Conservation (phyloP, 2,113 vertebrate genomes). For the Pelusios castaneus region DNA sequence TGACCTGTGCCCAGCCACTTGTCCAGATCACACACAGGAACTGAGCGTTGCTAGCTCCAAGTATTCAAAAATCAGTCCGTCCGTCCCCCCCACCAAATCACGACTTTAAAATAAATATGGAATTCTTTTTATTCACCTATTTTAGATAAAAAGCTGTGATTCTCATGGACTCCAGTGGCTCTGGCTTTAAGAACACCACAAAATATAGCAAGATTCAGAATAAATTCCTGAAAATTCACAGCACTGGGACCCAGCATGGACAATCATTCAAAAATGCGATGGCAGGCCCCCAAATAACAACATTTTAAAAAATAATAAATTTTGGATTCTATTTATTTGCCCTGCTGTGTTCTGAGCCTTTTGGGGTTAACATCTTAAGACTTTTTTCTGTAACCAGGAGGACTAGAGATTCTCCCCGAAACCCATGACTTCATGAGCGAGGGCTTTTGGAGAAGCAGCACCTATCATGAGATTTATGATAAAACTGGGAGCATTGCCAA, state of each 20-base stretch:
- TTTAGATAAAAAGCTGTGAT: not conserved
- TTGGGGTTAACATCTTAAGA: not conserved
- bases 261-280: not conserved
- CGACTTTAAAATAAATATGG: not conserved
- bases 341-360: not conserved
- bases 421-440: not conserved
- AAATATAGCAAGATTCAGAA: not conserved
- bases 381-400: not conserved
- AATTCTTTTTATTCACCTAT: not conserved
- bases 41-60: not conserved
- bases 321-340: not conserved
- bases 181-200: not conserved
- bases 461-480: not conserved
- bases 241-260: fast-evolving
- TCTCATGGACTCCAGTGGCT: not conserved
- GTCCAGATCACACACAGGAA: not conserved
- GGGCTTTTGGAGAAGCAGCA: not conserved
- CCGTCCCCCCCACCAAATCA: not conserved
- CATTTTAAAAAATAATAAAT: not conserved
- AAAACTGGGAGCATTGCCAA: not conserved
- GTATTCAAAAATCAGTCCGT: not conserved
- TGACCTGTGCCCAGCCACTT: not conserved
- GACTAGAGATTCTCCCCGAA: not conserved
- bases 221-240: not conserved
- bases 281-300: not conserved